A percentile compares a stretch with the other conserved stretches of the same genome.
phyloP scores from a whole-genome alignment of 2,888 invertebrate genomes.

The Metalampra italica region DNA sequence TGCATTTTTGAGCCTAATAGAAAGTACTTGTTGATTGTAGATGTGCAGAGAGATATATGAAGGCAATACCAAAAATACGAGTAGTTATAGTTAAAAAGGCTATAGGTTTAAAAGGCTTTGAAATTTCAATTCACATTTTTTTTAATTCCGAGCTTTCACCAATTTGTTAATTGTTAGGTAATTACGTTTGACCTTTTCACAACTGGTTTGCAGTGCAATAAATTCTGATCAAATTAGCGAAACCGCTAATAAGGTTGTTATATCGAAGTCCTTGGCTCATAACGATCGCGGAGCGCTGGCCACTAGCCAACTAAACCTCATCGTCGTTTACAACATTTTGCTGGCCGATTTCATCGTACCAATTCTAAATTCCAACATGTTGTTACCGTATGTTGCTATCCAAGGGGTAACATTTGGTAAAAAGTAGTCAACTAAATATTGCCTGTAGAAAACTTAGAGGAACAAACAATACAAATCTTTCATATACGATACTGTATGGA shows the following conservation, averaged over 20 bases:
- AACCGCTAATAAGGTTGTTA: not conserved
- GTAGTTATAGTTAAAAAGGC: too few species aligned
- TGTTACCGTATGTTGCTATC: too few species aligned
- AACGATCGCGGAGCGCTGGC: conserved; percentile 49
- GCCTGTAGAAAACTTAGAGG: too few species aligned
- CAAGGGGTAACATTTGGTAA: too few species aligned
- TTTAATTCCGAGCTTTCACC: not conserved
- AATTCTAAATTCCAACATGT: not conserved
- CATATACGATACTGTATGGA: too few species aligned
- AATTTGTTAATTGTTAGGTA: not conserved
- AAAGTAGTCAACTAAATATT: too few species aligned
- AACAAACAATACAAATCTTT: too few species aligned
- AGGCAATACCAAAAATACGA: too few species aligned
- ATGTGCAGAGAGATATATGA: too few species aligned
- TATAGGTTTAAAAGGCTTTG: too few species aligned
- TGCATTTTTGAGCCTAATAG: too few species aligned
- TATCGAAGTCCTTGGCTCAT: conserved; percentile 39
- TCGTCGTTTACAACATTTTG: conserved; percentile 28
- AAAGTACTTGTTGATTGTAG: too few species aligned
- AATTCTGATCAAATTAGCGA: conserved; percentile 36
- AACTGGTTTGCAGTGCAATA: conserved; percentile 34
- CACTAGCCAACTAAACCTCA: conserved; percentile 37
- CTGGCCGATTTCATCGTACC: conserved; percentile 4
- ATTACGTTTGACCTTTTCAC: conserved; percentile 19
- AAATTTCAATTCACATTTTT: not conserved